These are phyloP conservation scores for Andrena flavipes DNA, from an alignment of 2,888 invertebrate genomes.

Conservation along the genomic window DNA sequence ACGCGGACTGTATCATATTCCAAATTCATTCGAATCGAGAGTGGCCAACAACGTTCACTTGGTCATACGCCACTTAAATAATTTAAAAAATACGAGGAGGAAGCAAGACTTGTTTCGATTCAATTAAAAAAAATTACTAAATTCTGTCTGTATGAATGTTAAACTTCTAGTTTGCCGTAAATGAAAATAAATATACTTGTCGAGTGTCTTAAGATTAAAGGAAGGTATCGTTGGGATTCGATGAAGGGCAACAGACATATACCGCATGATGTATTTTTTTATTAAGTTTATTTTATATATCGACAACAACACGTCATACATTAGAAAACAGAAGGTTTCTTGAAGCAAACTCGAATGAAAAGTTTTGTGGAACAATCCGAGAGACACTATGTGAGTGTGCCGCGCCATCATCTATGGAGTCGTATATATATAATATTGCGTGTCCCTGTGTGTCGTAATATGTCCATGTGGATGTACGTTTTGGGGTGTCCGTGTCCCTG, in stretches of 20 bases:
- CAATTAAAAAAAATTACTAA: too few relatives aligned
- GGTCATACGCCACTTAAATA: too few relatives aligned
- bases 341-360: conserved; percentile 85
- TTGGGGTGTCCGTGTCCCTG: conserved; percentile 12
- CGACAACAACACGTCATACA: conserved; percentile 85
- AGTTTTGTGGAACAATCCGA: conserved; percentile 85
- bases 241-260: conserved; percentile 47
- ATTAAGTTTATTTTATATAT: conserved; percentile 85
- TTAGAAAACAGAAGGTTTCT: conserved; percentile 85
- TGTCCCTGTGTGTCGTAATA: conserved; percentile 77
- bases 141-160: too few relatives aligned
- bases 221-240: conserved; percentile 1
- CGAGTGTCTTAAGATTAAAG: background rate
- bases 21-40: too few relatives aligned
- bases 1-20: too few relatives aligned
- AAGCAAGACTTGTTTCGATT: too few relatives aligned
- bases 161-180: too few relatives aligned
- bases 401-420: conserved; percentile 85
- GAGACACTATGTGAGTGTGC: conserved; percentile 85
- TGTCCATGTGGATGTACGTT: conserved; percentile 58
- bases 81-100: too few relatives aligned
- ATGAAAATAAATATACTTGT: too few relatives aligned
- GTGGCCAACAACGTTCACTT: too few relatives aligned
- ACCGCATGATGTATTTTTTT: conserved; percentile 81
- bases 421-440: conserved; percentile 85